Evolutionary conservation across 2,113 vertebrate genomes (phyloP), one percentile per base, ranked within the genome.

Genomic region (Podilymbus podiceps): DNA sequence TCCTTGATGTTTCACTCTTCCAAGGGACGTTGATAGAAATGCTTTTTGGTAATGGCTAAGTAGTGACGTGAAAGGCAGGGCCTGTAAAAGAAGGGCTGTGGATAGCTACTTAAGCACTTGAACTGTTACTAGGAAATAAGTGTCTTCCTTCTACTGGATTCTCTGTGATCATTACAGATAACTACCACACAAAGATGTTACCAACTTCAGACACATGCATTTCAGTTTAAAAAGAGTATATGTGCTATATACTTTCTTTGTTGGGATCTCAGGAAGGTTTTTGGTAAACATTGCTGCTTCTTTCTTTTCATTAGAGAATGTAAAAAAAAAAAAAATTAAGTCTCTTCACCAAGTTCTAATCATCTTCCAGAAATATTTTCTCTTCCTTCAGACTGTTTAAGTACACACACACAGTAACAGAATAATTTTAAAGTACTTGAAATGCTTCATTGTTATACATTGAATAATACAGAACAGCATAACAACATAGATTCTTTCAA

Each of bases 381-480:
- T 77, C 23, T 97, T 91, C 84, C 53, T 91, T 94, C 64, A 52
- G 74, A 11, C 25, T 88, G 82, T 84, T 94, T 90, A 91, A 88
- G 56, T 67, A 55, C 27, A 44, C 53, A 47, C 58, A 73, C 53
- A 47, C 58, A 73, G 46, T 30, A 64, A 64, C 78, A 88, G 85
- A 84, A 87, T 72, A 89, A 63, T 74, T 76, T 52, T 86, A 40
- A 82, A 91, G 56, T 52, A 44, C 53, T 86, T 73, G 62, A 92
- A 91, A 86, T 69, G 68, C 53, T 35, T 83, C 24, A 67, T 92
- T 94, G 85, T 80, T 93, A 68, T 56, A 90, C 6, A 9, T 47
- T 56, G 59, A 77, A 46, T 94, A 92, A 93, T 77, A 46, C 18
- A 73, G 82, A 79, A 30, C 47, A 85, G 69, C 33, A 53, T 44